Evolutionary conservation across 2,888 invertebrate species (phyloP).

Genomic region (Phytoseiulus persimilis): DNA sequence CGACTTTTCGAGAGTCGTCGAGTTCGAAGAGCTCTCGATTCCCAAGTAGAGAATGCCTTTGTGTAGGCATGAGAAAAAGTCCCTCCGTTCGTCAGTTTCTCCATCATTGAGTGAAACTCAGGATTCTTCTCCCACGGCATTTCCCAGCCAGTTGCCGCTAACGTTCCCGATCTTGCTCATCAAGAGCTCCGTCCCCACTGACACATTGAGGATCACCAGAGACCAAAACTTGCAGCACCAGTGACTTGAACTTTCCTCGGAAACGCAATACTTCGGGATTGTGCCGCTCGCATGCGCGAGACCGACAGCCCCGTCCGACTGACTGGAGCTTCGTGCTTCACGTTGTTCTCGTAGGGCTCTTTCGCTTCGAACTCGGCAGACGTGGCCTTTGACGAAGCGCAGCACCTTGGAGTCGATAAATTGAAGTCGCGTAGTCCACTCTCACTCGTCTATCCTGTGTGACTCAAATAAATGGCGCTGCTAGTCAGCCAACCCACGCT

Average conservation of each 20-base stretch:
- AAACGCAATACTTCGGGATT: background rate
- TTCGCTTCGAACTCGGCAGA: background rate
- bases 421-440: background rate
- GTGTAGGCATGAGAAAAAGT: conserved; percentile 9
- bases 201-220: too few relatives aligned
- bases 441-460: background rate
- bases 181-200: background rate
- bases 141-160: background rate
- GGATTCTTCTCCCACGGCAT: conserved; percentile 7
- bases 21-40: conserved; percentile 14
- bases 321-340: background rate
- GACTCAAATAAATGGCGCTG: background rate
- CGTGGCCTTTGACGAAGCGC: conserved; percentile 5
- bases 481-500: background rate
- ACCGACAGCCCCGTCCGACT: background rate
- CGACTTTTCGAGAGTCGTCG: conserved; percentile 36
- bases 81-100: background rate
- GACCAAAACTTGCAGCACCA: too few relatives aligned
- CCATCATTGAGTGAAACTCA: conserved; percentile 17
- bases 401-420: background rate
- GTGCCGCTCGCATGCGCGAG: background rate
- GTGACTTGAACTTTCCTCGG: background rate
- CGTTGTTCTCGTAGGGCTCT: background rate
- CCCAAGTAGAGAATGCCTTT: conserved; percentile 11
- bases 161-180: background rate